phyloP scores from a whole-genome alignment of 2,797 vertebrate species.

The Tapirus indicus region DNA sequence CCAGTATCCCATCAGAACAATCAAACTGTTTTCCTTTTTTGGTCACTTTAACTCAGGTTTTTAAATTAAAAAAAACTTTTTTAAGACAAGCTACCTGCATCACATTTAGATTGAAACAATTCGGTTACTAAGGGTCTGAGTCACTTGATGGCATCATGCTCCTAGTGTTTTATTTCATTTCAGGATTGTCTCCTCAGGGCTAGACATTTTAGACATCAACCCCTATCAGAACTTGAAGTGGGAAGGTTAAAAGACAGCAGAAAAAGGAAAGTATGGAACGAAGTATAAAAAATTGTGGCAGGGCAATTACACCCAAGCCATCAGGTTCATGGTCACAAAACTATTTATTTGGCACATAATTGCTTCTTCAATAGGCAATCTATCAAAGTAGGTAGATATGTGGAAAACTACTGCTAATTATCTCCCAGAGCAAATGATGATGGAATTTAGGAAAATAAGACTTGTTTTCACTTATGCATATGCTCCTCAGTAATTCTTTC shows the following conservation, averaged over 20 bases:
- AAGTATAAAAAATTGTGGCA: constrained; percentile 3
- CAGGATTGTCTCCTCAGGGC: background rate
- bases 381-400: background rate
- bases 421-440: background rate
- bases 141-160: background rate
- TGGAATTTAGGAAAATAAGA: background rate
- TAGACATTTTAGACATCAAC: constrained; percentile 25
- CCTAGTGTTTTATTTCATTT: background rate
- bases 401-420: background rate
- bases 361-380: background rate
- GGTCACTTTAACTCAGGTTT: background rate
- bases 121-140: background rate
- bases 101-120: background rate
- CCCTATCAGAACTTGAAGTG: constrained; percentile 21
- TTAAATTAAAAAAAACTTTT: background rate
- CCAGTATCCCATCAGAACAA: background rate
- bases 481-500: background rate
- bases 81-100: background rate
- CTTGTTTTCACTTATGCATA: background rate
- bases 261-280: background rate
- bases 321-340: background rate
- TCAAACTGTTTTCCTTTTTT: background rate
- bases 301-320: background rate
- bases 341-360: background rate
- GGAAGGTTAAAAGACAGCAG: constrained; percentile 1